phyloP scores from a whole-genome alignment of 53 echinoderm and acorn worm species.

The Glandiceps talaboti region DNA sequence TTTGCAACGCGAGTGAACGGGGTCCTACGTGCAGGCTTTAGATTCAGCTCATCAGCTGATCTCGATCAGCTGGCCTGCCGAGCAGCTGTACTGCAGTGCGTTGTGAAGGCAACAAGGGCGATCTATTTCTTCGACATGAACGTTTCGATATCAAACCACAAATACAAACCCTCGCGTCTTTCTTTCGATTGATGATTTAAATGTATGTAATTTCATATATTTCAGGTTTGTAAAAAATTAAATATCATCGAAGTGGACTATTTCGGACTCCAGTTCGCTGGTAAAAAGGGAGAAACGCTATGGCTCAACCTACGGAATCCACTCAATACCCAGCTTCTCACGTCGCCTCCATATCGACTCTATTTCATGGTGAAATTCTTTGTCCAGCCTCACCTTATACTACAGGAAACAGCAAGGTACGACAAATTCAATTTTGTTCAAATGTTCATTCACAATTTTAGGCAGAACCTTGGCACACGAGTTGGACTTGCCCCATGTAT shows the following conservation, averaged over 20 bases:
- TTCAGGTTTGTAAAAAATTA: constrained; percentile 59
- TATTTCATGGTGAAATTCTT: constrained; percentile 83
- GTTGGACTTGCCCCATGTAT: too few species aligned
- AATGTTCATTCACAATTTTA: too few species aligned
- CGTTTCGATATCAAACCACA: not conserved
- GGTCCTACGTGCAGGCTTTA: too few species aligned
- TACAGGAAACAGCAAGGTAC: constrained; percentile 83
- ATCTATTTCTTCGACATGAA: not conserved
- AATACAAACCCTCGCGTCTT: too few species aligned
- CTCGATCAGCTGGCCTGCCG: not conserved
- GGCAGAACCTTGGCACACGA: too few species aligned
- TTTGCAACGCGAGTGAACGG: too few species aligned
- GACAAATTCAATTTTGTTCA: too few species aligned
- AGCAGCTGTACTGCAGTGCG: too few species aligned
- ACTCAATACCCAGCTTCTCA: constrained; percentile 50
- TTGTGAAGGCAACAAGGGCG: too few species aligned
- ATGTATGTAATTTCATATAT: not conserved
- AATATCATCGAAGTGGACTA: constrained; percentile 76
- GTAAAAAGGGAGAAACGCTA: constrained; percentile 63
- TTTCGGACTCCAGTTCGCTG: constrained; percentile 73
- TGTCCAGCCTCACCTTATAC: constrained; percentile 73
- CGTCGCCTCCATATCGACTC: constrained; percentile 39
- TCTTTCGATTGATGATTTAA: not conserved
- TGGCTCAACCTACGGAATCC: constrained; percentile 95
- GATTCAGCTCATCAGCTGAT: not conserved